Base-by-base conservation (phyloP, 2,888 invertebrate genomes). In the Melangyna quadrimaculata region DNA sequence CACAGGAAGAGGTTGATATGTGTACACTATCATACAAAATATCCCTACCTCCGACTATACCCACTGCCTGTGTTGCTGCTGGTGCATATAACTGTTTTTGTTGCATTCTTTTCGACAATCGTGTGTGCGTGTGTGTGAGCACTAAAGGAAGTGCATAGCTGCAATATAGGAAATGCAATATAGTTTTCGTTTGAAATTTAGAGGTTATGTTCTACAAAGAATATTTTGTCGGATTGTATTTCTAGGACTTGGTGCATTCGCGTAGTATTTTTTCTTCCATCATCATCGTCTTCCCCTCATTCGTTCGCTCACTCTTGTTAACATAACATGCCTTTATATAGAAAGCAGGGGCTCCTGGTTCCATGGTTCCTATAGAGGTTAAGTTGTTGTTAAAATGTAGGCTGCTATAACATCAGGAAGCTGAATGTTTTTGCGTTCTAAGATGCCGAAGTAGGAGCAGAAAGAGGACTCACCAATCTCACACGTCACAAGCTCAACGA, bases 141-240 rank as follows among this genome's bases (percentile, higher is more conserved):
- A 80, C 84, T 84, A 84, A 84, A 77, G 84, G 80, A 77, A 57
- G 67, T 67, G 75, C 45, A 37, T 35, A 74, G 51, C 61, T 59
- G 48, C 45, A 40, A 29, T 4, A 37, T 14, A 19, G 32, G 32
- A 24, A 79, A 84, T 84, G 79, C 59, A 61, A 77, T 75, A 67
- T 75, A 67, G 80, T 45, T 79, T 75, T 80, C 72, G 75, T 77
- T 80, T 69, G 61, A 72, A 67, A 80, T 80, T 80, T 84, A 84
- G 67, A 84, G 84, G 84, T 84, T 84, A 84, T 77, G 51, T 65
- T 45, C 61, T n/a, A 72, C 72, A 84, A 63, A 71, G 72, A 63
- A 32, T 19, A 61, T 55, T n/a, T n/a, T 67, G 43, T 78, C 45
- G 72, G 53, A 67, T 67, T 80, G 29, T 78, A 57, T 69, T 73